Conservation (phyloP, 2,888 invertebrate genomes). For the Caenorhabditis doughertyi region DNA sequence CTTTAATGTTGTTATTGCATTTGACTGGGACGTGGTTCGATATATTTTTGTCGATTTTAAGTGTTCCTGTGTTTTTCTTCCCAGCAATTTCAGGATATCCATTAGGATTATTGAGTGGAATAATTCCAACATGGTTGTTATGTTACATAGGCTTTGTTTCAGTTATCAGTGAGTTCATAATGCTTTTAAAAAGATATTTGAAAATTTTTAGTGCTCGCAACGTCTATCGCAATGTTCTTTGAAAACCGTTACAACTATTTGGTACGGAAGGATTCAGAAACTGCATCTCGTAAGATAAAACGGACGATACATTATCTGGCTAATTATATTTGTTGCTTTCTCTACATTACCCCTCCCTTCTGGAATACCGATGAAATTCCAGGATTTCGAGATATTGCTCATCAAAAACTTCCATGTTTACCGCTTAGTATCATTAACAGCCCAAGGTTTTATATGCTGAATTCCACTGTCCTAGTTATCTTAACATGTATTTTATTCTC, state of each 20-base stretch:
- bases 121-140: neutral
- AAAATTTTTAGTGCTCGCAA: conserved; percentile 10
- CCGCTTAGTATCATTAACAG: neutral
- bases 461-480: neutral
- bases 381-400: neutral
- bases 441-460: neutral
- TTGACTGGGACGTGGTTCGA: neutral
- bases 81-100: neutral
- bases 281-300: neutral
- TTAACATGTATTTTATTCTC: neutral
- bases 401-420: conserved; percentile 2
- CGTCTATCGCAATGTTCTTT: conserved; percentile 2
- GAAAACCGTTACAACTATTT: conserved; percentile 32
- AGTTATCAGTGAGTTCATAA: neutral
- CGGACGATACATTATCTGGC: neutral
- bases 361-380: too few species aligned
- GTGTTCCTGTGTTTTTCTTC: neutral
- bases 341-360: too few species aligned
- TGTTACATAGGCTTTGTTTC: neutral
- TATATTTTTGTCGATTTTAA: neutral
- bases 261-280: neutral
- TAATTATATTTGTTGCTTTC: too few species aligned
- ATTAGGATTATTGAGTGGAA: neutral
- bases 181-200: neutral
- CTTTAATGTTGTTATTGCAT: conserved; percentile 14